These are phyloP conservation scores for Theonella swinhoei DNA, from an alignment of 37 sponge, comb jelly and placozoan species.

Conservation along the genomic window DNA sequence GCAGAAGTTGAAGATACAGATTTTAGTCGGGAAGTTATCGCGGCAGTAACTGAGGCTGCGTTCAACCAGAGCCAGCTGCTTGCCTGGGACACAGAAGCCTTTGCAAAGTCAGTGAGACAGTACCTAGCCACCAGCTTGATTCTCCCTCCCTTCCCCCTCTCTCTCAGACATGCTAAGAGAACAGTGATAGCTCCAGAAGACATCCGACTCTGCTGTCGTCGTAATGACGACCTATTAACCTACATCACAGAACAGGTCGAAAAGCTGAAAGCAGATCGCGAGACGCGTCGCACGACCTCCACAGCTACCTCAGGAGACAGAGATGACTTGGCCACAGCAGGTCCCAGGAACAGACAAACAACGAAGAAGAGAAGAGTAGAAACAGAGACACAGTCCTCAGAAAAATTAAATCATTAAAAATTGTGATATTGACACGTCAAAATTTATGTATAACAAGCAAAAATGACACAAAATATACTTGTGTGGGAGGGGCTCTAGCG, in stretches of 20 bases:
- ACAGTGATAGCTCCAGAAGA: conserved; percentile 63
- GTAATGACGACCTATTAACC: conserved; percentile 26
- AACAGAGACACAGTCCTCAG: no score
- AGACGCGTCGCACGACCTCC: neutral
- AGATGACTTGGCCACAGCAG: neutral
- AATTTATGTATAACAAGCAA: neutral
- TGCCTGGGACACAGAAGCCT: conserved; percentile 64
- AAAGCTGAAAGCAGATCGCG: conserved; percentile 25
- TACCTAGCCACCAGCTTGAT: neutral
- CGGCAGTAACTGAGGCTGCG: conserved; percentile 61
- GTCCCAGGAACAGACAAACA: neutral
- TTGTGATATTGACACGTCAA: neutral
- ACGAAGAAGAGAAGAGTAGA: neutral
- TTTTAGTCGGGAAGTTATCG: conserved; percentile 59
- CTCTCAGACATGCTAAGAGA: conserved; percentile 70
- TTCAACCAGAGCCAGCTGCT: conserved; percentile 45
- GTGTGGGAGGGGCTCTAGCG: neutral
- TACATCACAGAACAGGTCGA: conserved; percentile 27
- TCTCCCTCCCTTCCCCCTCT: neutral
- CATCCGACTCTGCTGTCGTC: conserved; percentile 62
- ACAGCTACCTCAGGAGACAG: neutral
- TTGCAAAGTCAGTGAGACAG: conserved; percentile 59
- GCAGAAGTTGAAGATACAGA: conserved; percentile 23
- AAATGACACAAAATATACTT: neutral
- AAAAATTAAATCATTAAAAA: no score